These are phyloP conservation scores for Zaprionus vittiger DNA, from an alignment of 1,140 invertebrate genomes.

Conservation along the genomic window DNA sequence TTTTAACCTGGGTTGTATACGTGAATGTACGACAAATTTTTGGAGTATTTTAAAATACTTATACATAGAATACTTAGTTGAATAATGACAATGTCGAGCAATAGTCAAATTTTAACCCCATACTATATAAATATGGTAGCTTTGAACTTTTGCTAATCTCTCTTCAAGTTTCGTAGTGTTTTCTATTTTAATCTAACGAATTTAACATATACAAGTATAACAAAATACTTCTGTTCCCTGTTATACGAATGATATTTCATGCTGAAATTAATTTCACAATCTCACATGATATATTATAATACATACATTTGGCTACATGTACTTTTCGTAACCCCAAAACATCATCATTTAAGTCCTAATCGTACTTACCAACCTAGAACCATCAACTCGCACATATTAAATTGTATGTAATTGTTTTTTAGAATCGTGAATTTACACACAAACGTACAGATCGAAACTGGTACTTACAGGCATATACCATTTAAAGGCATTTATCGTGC, in stretches of 20 bases:
- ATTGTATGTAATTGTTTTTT: slow-evolving; percentile 41
- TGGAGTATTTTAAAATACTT: slow-evolving; percentile 44
- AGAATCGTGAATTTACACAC: slow-evolving; percentile 55
- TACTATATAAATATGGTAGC: neutral
- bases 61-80: slow-evolving; percentile 20
- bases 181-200: slow-evolving; percentile 52
- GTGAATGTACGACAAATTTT: slow-evolving; percentile 15
- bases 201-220: slow-evolving; percentile 50
- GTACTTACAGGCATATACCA: slow-evolving; percentile 39
- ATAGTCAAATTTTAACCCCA: slow-evolving; percentile 28
- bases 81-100: slow-evolving; percentile 26
- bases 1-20: slow-evolving; percentile 65
- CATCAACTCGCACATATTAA: slow-evolving; percentile 66
- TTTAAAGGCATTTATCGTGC: slow-evolving; percentile 43
- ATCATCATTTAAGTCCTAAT: slow-evolving; percentile 67
- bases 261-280: neutral
- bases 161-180: slow-evolving; percentile 56
- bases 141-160: slow-evolving; percentile 22
- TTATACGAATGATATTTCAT: slow-evolving; percentile 3
- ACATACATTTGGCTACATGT: slow-evolving; percentile 55
- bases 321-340: slow-evolving; percentile 54
- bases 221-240: slow-evolving; percentile 19
- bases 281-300: slow-evolving; percentile 1
- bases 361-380: slow-evolving; percentile 12
- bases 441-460: slow-evolving; percentile 47